phyloP scores from a whole-genome alignment of 2,797 vertebrate genomes.

The Acrocephalus scirpaceus region DNA sequence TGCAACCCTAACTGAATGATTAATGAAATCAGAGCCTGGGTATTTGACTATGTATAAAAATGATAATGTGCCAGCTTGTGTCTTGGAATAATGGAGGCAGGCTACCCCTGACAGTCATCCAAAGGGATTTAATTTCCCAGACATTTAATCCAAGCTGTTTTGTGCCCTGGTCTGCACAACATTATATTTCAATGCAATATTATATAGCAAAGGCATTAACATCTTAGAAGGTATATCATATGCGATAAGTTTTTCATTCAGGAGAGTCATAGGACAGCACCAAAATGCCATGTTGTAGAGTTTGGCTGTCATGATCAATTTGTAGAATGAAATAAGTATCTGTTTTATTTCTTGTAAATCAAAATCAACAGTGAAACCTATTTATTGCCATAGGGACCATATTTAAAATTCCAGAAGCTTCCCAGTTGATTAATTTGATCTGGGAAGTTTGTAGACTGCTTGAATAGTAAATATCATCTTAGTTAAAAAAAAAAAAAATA shows the following conservation, averaged over 20 bases:
- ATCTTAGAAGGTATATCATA: not conserved
- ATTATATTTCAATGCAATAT: not conserved
- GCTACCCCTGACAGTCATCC: not conserved
- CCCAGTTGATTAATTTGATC: constrained; percentile 38
- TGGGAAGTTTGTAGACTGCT: constrained; percentile 7
- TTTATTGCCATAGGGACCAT: constrained; percentile 29
- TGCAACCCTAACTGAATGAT: constrained; percentile 13
- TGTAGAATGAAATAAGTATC: constrained; percentile 18
- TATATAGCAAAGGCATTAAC: not conserved
- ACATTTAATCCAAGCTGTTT: not conserved
- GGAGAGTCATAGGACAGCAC: not conserved
- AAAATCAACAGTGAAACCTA: constrained; percentile 20
- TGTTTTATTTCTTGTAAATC: constrained; percentile 35
- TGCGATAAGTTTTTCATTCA: constrained; percentile 12
- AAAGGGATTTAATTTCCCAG: constrained; percentile 36
- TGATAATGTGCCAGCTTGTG: constrained; percentile 16
- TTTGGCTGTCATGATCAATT: constrained; percentile 18
- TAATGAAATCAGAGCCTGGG: constrained; percentile 37
- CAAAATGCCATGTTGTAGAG: not conserved
- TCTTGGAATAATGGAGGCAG: constrained; percentile 26
- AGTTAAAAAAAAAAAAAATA: not conserved
- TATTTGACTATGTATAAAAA: constrained; percentile 47
- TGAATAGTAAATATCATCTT: constrained; percentile 29
- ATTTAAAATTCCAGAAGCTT: constrained; percentile 22
- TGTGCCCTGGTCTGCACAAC: not conserved